phyloP scores from a whole-genome alignment of 2,113 vertebrate species.

The Sula dactylatra region DNA sequence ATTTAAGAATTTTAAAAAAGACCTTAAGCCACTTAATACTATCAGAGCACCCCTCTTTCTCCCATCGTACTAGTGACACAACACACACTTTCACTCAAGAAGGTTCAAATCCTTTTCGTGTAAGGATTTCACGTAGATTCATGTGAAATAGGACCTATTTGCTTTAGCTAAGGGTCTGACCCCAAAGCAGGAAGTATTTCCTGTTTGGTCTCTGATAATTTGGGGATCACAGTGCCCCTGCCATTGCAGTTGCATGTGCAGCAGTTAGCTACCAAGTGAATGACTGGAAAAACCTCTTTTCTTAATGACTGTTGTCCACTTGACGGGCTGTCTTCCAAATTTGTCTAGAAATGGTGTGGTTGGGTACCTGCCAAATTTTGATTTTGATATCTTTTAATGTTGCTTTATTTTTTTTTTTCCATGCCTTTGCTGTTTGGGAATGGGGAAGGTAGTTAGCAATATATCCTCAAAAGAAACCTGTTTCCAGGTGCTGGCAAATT shows the following conservation, averaged over 20 bases:
- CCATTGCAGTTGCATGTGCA: not conserved
- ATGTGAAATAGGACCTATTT: not conserved
- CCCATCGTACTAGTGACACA: not conserved
- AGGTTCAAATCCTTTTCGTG: not conserved
- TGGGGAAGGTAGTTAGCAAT: not conserved
- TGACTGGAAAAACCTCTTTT: not conserved
- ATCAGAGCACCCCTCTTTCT: not conserved
- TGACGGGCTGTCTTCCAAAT: not conserved
- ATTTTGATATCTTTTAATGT: not conserved
- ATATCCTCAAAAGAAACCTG: not conserved
- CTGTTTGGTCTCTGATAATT: not conserved
- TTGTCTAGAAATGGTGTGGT: not conserved
- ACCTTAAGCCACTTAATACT: not conserved
- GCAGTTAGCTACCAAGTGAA: not conserved
- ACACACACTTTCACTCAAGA: not conserved
- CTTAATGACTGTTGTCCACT: not conserved
- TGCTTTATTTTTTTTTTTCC: not conserved
- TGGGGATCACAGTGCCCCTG: not conserved
- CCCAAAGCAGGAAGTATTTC: not conserved
- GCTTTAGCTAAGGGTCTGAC: not conserved
- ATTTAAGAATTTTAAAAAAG: no score
- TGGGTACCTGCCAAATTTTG: not conserved
- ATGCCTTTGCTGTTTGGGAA: not conserved
- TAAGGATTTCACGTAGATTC: not conserved
- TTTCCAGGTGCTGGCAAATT: not conserved